Evolutionary conservation across 2,113 vertebrate species (phyloP), one percentile per base, ranked within the genome.

Genomic region (Indri indri): DNA sequence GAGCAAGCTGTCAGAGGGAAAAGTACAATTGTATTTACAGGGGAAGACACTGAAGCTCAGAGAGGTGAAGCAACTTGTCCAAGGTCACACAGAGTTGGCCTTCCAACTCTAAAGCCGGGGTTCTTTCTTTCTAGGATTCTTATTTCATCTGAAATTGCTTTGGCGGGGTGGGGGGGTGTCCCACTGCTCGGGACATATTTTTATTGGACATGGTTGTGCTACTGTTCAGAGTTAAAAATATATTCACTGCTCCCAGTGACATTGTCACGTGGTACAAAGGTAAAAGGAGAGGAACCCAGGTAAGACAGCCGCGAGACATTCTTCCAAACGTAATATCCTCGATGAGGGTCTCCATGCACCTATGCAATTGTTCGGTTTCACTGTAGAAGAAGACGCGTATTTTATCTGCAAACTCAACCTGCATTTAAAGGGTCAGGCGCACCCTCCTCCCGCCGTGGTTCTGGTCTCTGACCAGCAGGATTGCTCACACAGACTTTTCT

Each of bases 381-480:
- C 12, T 25, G 0, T 4, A 14, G 68, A 88, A 65, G 74, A 57
- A 52, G 50, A 2, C 1, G 1, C 1, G 0, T 32, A 1, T 76
- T 91, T 84, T 52, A 10, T 61, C 32, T 30, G 57, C 20, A 70
- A 94, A 93, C 61, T 0, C 3, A 74, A 42, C 74, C 89, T 65
- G 68, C 5, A 22, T 65, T 88, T 86, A 76, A 80, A 91, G n/a
- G 40, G 5, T 52, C 42, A 77, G 45, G 3, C 7, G 25, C 9
- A 25, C 50, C 40, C 88, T 37, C n/a, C 23, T 11, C 57, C 25
- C 22, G 45, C 84, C 30, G 13, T 0, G 7, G 34, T 42, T 73
- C 70, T 63, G 12, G 32, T 59, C 42, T 89, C 94, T 73, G 84
- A 91, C 30, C 32, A 85, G 76, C 65, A 23, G 32, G 73, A 94